A percentile compares a stretch with the other conserved stretches of the same genome.
These are phyloP conservation scores for Amblyraja radiata DNA, from an alignment of 2,797 vertebrate genomes.

Conservation along the genomic window DNA sequence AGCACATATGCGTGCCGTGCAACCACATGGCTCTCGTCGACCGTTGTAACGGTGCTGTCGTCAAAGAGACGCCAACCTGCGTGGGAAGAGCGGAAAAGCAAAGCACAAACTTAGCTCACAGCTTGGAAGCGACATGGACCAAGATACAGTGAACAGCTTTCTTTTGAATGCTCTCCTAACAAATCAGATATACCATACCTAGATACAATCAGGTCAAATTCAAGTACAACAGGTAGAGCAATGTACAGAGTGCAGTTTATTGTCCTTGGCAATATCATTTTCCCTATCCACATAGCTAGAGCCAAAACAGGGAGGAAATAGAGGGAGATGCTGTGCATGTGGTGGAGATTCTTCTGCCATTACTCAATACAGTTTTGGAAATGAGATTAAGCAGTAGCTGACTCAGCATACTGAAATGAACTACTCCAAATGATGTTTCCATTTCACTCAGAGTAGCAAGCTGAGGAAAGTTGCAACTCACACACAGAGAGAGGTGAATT, in stretches of 20 bases:
- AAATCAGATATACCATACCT: no score
- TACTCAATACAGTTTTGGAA: neutral
- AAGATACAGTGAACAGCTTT: no score
- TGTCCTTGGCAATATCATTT: neutral
- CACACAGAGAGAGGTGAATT: neutral
- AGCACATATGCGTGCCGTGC: conserved; percentile 93
- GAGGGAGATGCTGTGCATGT: neutral
- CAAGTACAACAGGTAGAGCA: no score
- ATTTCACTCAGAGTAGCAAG: neutral
- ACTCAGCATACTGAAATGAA: neutral
- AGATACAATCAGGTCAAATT: no score
- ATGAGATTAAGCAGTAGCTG: neutral
- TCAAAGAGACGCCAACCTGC: conserved; percentile 95
- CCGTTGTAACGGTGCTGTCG: conserved; percentile 92
- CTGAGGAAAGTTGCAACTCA: neutral
- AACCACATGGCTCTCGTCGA: conserved; percentile 96
- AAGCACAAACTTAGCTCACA: neutral
- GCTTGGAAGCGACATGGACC: neutral
- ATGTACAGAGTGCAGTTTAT: no score
- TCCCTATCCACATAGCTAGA: neutral
- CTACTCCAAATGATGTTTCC: neutral
- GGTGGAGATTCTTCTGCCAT: no score
- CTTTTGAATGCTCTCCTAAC: no score
- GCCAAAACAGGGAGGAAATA: neutral
- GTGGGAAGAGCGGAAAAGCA: conserved; percentile 30